Percentiles rank a stretch among this genome's conserved stretches.
These are phyloP conservation scores for Chaetops frenatus DNA, from an alignment of 2,113 vertebrate genomes.

Conservation along the genomic window DNA sequence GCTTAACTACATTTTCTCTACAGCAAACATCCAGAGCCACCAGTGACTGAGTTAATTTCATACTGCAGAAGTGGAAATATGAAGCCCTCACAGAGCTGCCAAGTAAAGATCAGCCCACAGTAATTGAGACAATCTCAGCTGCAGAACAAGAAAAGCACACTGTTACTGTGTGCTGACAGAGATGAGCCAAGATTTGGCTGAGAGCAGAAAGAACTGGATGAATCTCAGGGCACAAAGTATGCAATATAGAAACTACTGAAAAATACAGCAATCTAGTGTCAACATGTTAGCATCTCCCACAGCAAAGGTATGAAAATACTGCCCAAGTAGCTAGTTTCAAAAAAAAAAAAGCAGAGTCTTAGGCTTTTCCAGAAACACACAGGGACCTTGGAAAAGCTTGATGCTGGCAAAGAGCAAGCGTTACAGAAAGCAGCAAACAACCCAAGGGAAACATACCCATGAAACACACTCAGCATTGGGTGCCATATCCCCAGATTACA, in stretches of 20 bases:
- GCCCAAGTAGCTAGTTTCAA: not conserved
- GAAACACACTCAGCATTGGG: not conserved
- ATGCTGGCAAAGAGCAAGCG: not conserved
- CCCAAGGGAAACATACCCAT: not conserved
- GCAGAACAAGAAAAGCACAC: not conserved
- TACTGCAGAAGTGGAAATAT: not conserved
- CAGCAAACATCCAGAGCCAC: not conserved
- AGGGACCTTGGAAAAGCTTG: not conserved
- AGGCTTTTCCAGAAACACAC: not conserved
- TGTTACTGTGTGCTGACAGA: not conserved
- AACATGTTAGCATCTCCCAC: not conserved
- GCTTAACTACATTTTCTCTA: not conserved
- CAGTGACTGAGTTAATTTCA: not conserved
- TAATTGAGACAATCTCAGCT: not conserved
- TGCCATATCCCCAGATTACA: accelerated
- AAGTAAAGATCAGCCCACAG: not conserved
- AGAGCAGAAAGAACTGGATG: not conserved
- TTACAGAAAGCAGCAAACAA: not conserved
- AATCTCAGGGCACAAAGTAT: not conserved
- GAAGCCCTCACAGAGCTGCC: not conserved
- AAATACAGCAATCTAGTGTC: not conserved
- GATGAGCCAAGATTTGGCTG: not conserved
- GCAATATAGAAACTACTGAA: not conserved
- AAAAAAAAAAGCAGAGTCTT: not conserved
- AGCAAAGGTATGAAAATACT: not conserved